phyloP scores from a whole-genome alignment of 2,888 invertebrate genomes.

The Sphaerophoria rueppellii region DNA sequence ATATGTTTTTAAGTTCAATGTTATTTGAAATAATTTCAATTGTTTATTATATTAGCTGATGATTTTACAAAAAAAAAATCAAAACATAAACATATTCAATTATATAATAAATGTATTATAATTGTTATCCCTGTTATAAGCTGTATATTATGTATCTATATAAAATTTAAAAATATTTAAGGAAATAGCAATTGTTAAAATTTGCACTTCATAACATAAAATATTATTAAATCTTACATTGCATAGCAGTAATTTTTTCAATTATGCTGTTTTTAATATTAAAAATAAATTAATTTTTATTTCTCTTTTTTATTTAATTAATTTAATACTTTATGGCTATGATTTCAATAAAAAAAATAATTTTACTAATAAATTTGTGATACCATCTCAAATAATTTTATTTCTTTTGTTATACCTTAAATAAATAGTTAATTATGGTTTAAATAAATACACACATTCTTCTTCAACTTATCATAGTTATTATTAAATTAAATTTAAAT shows the following conservation, averaged over 20 bases:
- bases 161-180: slow-evolving; percentile 4
- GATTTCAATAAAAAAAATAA: neutral
- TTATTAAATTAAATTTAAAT: slow-evolving; percentile 56
- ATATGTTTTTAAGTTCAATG: no score
- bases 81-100: slow-evolving; percentile 52
- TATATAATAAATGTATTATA: slow-evolving; percentile 31
- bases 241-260: neutral
- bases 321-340: neutral
- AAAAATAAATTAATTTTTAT: neutral
- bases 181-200: slow-evolving; percentile 52
- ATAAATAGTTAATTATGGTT: no score
- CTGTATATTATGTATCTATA: slow-evolving; percentile 41
- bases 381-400: neutral
- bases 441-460: neutral
- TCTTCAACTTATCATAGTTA: slow-evolving; percentile 44
- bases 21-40: slow-evolving; percentile 24
- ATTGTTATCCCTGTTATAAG: slow-evolving; percentile 53
- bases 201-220: slow-evolving; percentile 56
- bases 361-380: neutral
- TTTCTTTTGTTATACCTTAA: no score
- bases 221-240: neutral
- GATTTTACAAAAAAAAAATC: slow-evolving; percentile 23
- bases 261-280: neutral
- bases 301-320: neutral
- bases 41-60: slow-evolving; percentile 30